These are phyloP conservation scores for Trichomalopsis sarcophagae DNA, from an alignment of 1,140 invertebrate species.

Conservation along the genomic window DNA sequence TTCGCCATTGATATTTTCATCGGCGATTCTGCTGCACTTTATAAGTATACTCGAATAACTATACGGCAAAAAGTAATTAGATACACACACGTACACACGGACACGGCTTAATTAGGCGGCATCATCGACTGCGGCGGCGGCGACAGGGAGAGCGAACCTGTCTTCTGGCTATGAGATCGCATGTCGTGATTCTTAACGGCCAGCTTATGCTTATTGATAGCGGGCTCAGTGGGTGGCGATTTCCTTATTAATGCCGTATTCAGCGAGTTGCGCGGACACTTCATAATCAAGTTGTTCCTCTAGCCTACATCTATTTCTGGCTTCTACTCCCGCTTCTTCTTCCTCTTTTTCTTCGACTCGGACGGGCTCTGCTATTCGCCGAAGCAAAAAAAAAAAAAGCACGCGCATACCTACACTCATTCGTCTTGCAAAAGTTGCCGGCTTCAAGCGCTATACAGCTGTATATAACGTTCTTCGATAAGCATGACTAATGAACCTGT, in stretches of 20 bases:
- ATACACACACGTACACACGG: neutral
- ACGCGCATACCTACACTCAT: neutral
- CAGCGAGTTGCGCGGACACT: conserved; percentile 31
- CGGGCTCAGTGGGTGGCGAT: conserved; percentile 38
- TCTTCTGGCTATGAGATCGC: neutral
- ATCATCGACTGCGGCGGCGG: neutral
- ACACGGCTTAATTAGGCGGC: conserved; percentile 8
- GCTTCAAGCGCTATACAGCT: neutral
- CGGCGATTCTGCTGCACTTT: neutral
- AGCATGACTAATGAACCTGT: conserved; percentile 39
- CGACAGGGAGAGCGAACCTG: neutral
- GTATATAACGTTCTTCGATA: conserved; percentile 18
- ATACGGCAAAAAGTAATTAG: conserved; percentile 23
- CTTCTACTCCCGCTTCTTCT: too few relatives aligned
- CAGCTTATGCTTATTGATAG: conserved; percentile 37
- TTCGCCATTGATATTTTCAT: conserved; percentile 30
- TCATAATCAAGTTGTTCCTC: conserved; percentile 33
- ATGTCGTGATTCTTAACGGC: conserved; percentile 30
- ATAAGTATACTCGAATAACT: neutral
- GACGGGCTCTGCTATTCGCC: neutral
- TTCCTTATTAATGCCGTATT: neutral
- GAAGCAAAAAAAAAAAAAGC: neutral
- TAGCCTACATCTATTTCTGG: neutral
- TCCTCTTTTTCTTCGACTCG: too few relatives aligned
- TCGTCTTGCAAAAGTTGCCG: neutral